Evolutionary conservation across 1,140 invertebrate species (phyloP).

Genomic region (Drosophila jambulina): DNA sequence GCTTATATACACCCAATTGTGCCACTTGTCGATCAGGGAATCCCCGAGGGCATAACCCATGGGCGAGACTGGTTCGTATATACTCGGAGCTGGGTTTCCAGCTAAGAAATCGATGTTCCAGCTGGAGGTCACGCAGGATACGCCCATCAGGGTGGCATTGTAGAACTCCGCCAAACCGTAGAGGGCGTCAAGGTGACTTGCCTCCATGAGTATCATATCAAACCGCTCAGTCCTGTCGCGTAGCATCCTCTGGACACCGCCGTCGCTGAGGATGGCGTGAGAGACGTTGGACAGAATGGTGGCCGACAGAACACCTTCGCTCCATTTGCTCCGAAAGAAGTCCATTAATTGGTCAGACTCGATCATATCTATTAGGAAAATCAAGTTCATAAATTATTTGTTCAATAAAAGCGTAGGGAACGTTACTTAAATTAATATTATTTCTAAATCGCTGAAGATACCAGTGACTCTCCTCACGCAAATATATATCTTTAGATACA

Average conservation of each 20-base stretch:
- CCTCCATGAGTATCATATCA: constrained; percentile 67
- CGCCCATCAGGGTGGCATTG: constrained; percentile 52
- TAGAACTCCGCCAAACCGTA: constrained; percentile 59
- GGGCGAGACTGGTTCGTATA: constrained; percentile 73
- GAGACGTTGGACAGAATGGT: constrained; percentile 21
- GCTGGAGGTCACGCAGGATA: constrained; percentile 37
- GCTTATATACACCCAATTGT: constrained; percentile 71
- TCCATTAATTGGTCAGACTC: background rate
- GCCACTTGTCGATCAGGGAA: constrained; percentile 74
- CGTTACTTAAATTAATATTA: too few relatives aligned
- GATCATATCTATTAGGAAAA: background rate
- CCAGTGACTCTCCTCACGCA: background rate
- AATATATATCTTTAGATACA: background rate
- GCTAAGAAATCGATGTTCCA: constrained; percentile 47
- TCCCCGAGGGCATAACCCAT: constrained; percentile 64
- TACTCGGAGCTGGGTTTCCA: constrained; percentile 57
- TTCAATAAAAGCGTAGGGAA: background rate
- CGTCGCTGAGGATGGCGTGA: constrained; percentile 18
- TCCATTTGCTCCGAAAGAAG: constrained; percentile 33
- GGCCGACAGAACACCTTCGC: constrained; percentile 1
- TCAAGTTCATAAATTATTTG: background rate
- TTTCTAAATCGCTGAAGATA: background rate
- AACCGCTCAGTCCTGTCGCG: constrained; percentile 41
- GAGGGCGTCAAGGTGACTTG: constrained; percentile 45
- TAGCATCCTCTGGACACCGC: constrained; percentile 42